Conservation (phyloP, 2,113 vertebrate genomes). For the Ictidomys tridecemlineatus region DNA sequence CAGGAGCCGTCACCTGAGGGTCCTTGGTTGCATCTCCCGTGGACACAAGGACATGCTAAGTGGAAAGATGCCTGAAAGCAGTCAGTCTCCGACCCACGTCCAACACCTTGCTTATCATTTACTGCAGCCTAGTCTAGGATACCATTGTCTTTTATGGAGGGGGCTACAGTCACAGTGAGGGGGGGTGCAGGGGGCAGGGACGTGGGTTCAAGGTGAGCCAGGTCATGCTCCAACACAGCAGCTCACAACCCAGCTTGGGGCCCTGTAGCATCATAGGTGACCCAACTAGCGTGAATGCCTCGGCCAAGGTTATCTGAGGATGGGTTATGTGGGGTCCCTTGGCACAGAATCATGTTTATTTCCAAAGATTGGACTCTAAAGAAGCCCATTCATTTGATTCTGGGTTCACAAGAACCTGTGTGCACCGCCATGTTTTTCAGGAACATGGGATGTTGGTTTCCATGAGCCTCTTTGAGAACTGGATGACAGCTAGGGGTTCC, state of each 20-base stretch:
- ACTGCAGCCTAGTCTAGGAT: not conserved
- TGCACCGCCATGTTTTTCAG: not conserved
- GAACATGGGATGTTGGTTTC: not conserved
- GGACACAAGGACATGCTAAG: slow-evolving; percentile 90
- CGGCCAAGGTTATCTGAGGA: not conserved
- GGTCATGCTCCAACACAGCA: not conserved
- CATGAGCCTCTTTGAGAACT: not conserved
- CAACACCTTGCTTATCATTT: not conserved
- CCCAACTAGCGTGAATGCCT: not conserved
- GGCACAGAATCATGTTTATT: not conserved
- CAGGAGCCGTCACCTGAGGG: slow-evolving; percentile 92
- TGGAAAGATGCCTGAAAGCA: not conserved
- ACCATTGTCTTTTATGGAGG: rapidly evolving
- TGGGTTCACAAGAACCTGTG: too few relatives aligned
- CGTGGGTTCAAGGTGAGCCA: not conserved
- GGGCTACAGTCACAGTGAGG: not conserved
- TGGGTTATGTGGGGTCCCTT: not conserved
- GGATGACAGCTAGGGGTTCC: not conserved
- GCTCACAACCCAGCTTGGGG: not conserved
- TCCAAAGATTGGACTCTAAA: not conserved
- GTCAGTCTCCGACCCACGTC: not conserved
- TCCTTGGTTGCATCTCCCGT: slow-evolving; percentile 92
- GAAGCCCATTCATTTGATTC: not conserved
- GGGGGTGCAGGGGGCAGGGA: not conserved
- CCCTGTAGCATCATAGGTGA: not conserved